Percentiles rank a stretch among this genome's conserved stretches.
These are phyloP conservation scores for Xestia c-nigrum DNA, from an alignment of 2,888 invertebrate genomes.

Conservation along the genomic window DNA sequence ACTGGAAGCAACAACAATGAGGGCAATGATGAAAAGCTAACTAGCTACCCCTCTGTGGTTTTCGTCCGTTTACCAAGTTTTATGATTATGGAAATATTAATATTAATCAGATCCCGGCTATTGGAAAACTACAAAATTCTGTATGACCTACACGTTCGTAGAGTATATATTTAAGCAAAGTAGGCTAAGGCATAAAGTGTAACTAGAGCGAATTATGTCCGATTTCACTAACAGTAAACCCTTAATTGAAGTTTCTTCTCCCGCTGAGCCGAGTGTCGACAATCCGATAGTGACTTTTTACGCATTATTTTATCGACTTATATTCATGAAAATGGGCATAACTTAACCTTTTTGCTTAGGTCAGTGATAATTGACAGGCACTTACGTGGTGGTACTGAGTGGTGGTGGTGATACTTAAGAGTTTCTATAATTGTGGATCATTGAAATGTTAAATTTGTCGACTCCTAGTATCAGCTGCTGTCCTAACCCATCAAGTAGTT, in stretches of 20 bases:
- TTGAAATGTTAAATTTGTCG: constrained; percentile 17
- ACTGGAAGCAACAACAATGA: background rate
- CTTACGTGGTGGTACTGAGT: background rate
- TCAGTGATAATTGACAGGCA: background rate
- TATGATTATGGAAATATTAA: constrained; percentile 7
- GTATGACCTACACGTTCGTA: background rate
- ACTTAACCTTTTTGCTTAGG: background rate
- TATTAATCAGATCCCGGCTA: background rate
- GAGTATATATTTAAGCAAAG: background rate
- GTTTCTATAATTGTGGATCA: constrained; percentile 26
- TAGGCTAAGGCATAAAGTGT: background rate
- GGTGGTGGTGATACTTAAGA: constrained; percentile 15
- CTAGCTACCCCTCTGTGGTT: background rate
- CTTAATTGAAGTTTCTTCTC: background rate
- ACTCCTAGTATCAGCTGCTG: constrained; percentile 28
- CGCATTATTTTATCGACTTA: background rate
- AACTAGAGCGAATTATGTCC: background rate
- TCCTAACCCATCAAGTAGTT: constrained; percentile 41
- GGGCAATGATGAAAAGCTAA: background rate
- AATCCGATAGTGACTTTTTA: background rate
- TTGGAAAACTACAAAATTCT: constrained; percentile 4
- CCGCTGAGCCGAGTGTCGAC: background rate
- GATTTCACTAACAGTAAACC: background rate
- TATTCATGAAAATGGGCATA: background rate
- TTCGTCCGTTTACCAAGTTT: constrained; percentile 10